Conservation (phyloP, 2,797 vertebrate species). For the Myotis findleyi region DNA sequence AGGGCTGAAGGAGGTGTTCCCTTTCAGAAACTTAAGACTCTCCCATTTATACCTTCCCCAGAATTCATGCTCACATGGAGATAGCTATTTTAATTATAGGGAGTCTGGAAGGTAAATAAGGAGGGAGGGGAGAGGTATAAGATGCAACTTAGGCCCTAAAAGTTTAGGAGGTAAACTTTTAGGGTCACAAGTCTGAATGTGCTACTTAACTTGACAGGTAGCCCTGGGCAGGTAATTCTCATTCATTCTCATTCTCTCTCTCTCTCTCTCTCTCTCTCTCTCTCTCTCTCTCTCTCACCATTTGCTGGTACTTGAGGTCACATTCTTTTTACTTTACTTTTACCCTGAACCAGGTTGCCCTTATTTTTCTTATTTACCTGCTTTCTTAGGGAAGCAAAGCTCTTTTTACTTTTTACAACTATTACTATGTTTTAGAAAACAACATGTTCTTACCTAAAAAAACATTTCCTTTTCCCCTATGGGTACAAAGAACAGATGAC, state of each 20-base stretch:
- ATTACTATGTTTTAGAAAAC: slow-evolving; percentile 25
- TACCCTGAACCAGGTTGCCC: neutral
- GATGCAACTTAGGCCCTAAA: neutral
- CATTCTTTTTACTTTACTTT: slow-evolving; percentile 17
- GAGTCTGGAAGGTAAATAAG: neutral
- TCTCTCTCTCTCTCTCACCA: no score
- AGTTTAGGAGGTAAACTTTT: neutral
- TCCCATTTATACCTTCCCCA: neutral
- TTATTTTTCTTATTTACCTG: neutral
- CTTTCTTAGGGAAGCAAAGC: neutral
- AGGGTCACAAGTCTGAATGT: neutral
- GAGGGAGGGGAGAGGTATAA: neutral
- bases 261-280: neutral
- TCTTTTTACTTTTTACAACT: neutral
- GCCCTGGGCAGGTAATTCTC: neutral
- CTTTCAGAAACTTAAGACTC: neutral
- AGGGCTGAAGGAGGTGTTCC: neutral
- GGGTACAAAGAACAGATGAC: neutral
- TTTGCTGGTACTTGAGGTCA: neutral
- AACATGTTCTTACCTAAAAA: neutral
- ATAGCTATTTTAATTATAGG: neutral
- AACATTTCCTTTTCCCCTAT: neutral
- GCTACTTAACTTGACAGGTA: neutral
- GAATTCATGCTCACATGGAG: neutral
- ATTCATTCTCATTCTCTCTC: neutral